Percentiles rank a stretch among this genome's conserved stretches.
These are phyloP conservation scores for Megamerina dolium DNA, from an alignment of 2,888 invertebrate species.

Conservation along the genomic window DNA sequence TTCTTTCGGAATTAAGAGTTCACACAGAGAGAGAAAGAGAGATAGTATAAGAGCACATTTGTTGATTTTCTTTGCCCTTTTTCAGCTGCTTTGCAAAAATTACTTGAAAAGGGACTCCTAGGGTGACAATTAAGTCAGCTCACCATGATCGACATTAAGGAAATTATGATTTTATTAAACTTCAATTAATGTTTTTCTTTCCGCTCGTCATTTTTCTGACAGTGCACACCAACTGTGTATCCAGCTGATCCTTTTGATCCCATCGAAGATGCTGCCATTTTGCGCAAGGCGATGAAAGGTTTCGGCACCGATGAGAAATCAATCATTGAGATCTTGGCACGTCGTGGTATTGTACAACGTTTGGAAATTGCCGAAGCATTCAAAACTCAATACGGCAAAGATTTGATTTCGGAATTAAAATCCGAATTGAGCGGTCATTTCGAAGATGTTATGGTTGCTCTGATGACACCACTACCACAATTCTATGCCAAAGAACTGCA, in stretches of 20 bases:
- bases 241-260: constrained; percentile 83
- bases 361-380: constrained; percentile 84
- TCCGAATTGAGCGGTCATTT: constrained; percentile 85
- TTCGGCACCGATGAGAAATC: constrained; percentile 88
- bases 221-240: constrained; percentile 85
- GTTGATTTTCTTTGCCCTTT: too few species aligned
- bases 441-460: constrained; percentile 81
- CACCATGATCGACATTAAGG: too few species aligned
- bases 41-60: too few species aligned
- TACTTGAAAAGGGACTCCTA: too few species aligned
- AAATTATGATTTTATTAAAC: too few species aligned
- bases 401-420: constrained; percentile 75
- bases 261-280: constrained; percentile 72
- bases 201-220: too few species aligned
- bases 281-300: constrained; percentile 89
- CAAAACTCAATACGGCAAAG: constrained; percentile 89
- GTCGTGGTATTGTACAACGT: constrained; percentile 84
- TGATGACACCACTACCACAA: constrained; percentile 85
- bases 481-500: constrained; percentile 88
- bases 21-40: too few species aligned
- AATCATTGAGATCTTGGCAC: constrained; percentile 83
- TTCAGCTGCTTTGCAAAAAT: too few species aligned
- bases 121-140: too few species aligned
- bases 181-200: too few species aligned
- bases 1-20: too few species aligned